A percentile compares a stretch with the other conserved stretches of the same genome.
Evolutionary conservation across 1,140 invertebrate genomes (phyloP).

Genomic region (Caerostris darwini): DNA sequence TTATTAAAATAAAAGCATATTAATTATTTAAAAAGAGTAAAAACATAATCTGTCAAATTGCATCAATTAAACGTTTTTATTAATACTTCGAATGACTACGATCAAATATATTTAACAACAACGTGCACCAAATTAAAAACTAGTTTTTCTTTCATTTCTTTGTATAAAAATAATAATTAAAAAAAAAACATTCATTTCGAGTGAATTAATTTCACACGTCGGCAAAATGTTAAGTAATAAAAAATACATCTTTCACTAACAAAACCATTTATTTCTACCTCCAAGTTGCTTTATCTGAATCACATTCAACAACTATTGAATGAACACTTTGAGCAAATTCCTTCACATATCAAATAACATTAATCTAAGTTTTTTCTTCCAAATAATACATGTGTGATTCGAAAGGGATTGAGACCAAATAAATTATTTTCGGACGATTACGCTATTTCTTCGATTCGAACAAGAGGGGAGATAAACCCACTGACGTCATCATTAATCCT

Average conservation of each 20-base stretch:
- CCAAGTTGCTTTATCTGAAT: background rate
- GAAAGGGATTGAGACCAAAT: background rate
- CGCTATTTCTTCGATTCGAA: background rate
- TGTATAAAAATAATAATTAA: too few species aligned
- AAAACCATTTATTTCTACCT: background rate
- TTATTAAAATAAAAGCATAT: too few species aligned
- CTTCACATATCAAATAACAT: background rate
- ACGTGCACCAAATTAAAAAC: too few species aligned
- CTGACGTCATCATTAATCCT: constrained; percentile 32
- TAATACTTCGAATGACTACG: too few species aligned
- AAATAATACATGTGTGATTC: background rate
- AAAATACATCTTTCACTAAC: background rate
- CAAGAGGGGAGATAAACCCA: background rate
- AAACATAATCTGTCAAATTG: too few species aligned
- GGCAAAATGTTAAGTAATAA: background rate
- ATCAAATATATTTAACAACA: too few species aligned
- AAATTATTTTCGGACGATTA: constrained; percentile 37
- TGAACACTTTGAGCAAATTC: background rate
- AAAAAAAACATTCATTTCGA: too few species aligned
- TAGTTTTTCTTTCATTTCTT: too few species aligned
- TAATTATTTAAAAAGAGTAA: too few species aligned
- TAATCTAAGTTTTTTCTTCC: background rate
- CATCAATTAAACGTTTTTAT: too few species aligned
- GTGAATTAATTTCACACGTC: background rate
- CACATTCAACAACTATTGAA: background rate